Evolutionary conservation across 2,113 vertebrate genomes (phyloP).

Genomic region (Nannospalax galili): DNA sequence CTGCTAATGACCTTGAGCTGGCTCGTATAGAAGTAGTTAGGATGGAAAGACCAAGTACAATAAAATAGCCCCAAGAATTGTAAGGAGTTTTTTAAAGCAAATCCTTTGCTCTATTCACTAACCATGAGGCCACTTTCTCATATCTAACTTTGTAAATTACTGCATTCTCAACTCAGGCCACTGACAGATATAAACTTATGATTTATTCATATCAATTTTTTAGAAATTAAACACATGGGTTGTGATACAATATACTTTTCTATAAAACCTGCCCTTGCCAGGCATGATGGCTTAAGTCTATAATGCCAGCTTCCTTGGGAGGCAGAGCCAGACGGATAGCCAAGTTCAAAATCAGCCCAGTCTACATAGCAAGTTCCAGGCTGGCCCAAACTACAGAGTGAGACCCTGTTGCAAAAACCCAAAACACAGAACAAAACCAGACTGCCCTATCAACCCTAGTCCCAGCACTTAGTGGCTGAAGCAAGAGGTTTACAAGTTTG

Average conservation of each 20-base stretch:
- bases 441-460: background rate
- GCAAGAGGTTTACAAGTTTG: background rate
- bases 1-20: background rate
- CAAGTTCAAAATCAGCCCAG: background rate
- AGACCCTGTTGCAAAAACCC: background rate
- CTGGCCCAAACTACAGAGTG: background rate
- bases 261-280: background rate
- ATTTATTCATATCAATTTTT: conserved; percentile 34
- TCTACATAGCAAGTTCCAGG: background rate
- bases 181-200: background rate
- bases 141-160: conserved; percentile 22
- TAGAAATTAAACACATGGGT: conserved; percentile 30
- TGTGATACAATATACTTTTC: conserved; percentile 31
- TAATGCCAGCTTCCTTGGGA: background rate
- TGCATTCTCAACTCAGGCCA: background rate
- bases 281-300: background rate
- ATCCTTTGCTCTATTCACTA: background rate
- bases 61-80: background rate
- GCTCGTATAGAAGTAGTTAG: conserved; percentile 5
- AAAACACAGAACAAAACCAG: background rate
- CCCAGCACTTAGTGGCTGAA: too few relatives aligned
- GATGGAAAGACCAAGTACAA: background rate
- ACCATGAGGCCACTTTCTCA: background rate
- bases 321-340: background rate
- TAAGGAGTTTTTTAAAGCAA: background rate